Evolutionary conservation across 2,797 vertebrate species (phyloP), one percentile per base, ranked within the genome.

Genomic region (Megaceryle alcyon): DNA sequence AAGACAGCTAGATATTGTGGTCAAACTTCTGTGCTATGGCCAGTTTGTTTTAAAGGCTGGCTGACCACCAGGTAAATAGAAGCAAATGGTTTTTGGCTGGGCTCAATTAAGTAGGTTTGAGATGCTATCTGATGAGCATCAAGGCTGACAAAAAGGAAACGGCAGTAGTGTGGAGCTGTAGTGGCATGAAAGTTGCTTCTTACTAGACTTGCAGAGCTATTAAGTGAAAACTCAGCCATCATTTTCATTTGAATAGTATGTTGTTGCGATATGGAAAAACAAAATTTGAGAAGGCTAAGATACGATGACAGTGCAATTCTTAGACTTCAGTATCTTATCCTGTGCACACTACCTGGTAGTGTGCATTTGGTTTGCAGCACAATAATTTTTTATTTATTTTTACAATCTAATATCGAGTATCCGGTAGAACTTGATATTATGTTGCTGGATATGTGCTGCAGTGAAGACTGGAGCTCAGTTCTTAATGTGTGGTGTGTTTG

Each of bases 331-430:
- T n/a, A 14, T 93, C 3, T 68, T 70, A 19, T 12, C 31, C 14
- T 65, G 3, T 43, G 6, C 10, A 11, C 3, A 0, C 15, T 70
- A 4, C 20, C 23, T 54, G 1, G 1, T 39, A 56, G 11, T 6
- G 1, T 80, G 39, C 41, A 6, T 81, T 77, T 92, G 59, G 10
- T n/a, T 93, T 60, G 25, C 54, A 59, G 37, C n/a, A 25, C 10
- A 29, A 6, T 61, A 8, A 18, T 48, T 23, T 23, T 48, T 48
- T 48, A 48, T 44, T 20, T 21, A 33, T 44, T 72, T 39, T 64
- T 14, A 33, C 37, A 57, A 49, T 13, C 1, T 66, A 14, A 2
- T 70, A 25, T 14, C 3, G 26, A 5, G 6, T 66, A 3, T 73
- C 16, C 82, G 22, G 4, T 49, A 54, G 53, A 94, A 78, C 37